Evolutionary conservation across 2,797 vertebrate genomes (phyloP).

Genomic region (Odontamblyopus rebecca): DNA sequence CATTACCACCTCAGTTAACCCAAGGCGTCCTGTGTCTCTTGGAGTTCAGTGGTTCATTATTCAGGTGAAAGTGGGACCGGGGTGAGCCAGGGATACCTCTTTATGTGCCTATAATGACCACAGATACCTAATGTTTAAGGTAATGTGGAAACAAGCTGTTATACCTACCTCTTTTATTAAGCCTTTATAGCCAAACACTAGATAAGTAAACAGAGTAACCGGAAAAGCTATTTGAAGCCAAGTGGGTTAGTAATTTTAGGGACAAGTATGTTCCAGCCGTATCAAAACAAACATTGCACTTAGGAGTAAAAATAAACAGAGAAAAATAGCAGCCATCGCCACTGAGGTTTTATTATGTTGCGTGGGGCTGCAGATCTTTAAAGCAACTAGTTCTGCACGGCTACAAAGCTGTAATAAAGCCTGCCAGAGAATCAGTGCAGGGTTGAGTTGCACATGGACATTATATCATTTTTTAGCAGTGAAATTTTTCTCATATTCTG

Average conservation of each 20-base stretch:
- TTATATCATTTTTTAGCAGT: too few species aligned
- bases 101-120: conserved; percentile 17
- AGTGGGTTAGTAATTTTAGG: not conserved
- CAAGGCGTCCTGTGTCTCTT: conserved; percentile 9
- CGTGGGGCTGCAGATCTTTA: too few species aligned
- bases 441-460: too few species aligned
- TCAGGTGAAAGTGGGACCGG: conserved; percentile 14
- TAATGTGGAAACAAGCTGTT: conserved; percentile 1
- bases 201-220: not conserved
- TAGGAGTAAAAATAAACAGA: too few species aligned
- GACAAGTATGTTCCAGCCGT: too few species aligned
- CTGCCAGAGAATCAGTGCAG: too few species aligned
- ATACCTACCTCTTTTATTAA: not conserved
- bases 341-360: too few species aligned
- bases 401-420: too few species aligned
- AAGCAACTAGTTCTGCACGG: too few species aligned
- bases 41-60: conserved; percentile 13
- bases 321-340: too few species aligned
- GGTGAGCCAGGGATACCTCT: conserved; percentile 9
- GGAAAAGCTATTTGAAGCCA: not conserved
- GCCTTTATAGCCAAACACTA: not conserved
- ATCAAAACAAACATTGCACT: too few species aligned
- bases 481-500: too few species aligned
- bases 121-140: conserved; percentile 8
- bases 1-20: conserved; percentile 31